A percentile compares a stretch with the other conserved stretches of the same genome.
These are phyloP conservation scores for Sinella curviseta DNA, from an alignment of 1,140 invertebrate species.

Conservation along the genomic window DNA sequence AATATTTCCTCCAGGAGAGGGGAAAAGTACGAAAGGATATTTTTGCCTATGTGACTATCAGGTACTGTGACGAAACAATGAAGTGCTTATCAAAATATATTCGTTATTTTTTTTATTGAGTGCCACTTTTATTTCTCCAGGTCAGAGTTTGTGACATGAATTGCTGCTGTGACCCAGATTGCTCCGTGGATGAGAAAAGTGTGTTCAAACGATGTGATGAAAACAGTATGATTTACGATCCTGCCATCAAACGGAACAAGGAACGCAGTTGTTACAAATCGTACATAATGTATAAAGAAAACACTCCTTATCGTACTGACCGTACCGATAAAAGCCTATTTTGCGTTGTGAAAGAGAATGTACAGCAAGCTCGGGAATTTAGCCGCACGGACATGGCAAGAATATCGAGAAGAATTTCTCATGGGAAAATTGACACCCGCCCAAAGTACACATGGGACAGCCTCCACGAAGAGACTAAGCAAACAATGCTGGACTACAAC, in stretches of 20 bases:
- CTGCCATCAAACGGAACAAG: conserved; percentile 48
- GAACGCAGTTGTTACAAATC: conserved; percentile 55
- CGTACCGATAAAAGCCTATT: conserved; percentile 58
- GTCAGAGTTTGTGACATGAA: conserved; percentile 68
- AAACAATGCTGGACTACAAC: neutral
- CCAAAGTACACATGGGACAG: conserved; percentile 38
- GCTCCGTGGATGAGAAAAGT: conserved; percentile 59
- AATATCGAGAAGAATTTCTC: neutral
- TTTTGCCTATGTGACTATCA: conserved; percentile 48
- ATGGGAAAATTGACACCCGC: neutral
- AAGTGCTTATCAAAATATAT: neutral
- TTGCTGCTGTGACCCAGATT: conserved; percentile 75
- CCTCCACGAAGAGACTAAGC: neutral
- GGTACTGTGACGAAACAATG: conserved; percentile 22
- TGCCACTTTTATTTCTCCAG: conserved; percentile 53
- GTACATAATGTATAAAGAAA: conserved; percentile 56
- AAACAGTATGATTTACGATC: conserved; percentile 41
- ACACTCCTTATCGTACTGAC: conserved; percentile 55
- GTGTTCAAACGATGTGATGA: conserved; percentile 62
- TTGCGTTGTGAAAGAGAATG: conserved; percentile 61
- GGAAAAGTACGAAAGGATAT: neutral
- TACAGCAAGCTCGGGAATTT: conserved; percentile 11
- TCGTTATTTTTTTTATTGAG: neutral
- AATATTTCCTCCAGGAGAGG: neutral
- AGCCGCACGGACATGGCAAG: neutral